A percentile compares a stretch with the other conserved stretches of the same genome.
Evolutionary conservation across 1,140 invertebrate genomes (phyloP).

Genomic region (Aphelenchoides besseyi): DNA sequence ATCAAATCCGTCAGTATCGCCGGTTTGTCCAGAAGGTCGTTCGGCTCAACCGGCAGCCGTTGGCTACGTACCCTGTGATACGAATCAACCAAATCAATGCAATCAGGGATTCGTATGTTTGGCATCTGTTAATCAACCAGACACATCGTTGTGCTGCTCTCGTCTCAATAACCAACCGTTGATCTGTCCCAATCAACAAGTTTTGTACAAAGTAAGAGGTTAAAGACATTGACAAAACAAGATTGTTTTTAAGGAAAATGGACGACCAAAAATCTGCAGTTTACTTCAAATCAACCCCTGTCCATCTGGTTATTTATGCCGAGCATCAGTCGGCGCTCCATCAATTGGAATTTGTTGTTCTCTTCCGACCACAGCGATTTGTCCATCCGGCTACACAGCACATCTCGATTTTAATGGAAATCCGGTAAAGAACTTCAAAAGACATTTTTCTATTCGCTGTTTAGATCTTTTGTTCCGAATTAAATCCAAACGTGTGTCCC

Average conservation of each 20-base stretch:
- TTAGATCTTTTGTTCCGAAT: conserved; percentile 44
- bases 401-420: conserved; percentile 37
- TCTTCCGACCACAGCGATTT: conserved; percentile 33
- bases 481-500: conserved; percentile 42
- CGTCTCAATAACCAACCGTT: conserved; percentile 17
- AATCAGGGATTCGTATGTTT: conserved; percentile 32
- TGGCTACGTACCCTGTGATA: conserved; percentile 47
- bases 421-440: conserved; percentile 24
- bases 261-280: conserved; percentile 36
- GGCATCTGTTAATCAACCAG: conserved; percentile 35
- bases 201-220: conserved; percentile 29
- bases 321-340: conserved; percentile 38
- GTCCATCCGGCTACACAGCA: conserved; percentile 39
- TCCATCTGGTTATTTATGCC: conserved; percentile 46
- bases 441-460: conserved; percentile 25
- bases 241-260: conserved; percentile 35
- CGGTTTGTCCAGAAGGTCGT: conserved; percentile 37
- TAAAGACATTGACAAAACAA: conserved; percentile 23
- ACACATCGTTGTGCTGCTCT: conserved; percentile 37
- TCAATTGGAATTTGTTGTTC: conserved; percentile 50
- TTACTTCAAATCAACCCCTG: conserved; percentile 29
- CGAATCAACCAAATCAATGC: conserved; percentile 31
- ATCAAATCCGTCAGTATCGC: conserved; percentile 24
- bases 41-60: conserved; percentile 36
- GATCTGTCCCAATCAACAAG: conserved; percentile 48